Evolutionary conservation across 2,113 vertebrate genomes (phyloP).

Genomic region (Meriones unguiculatus): DNA sequence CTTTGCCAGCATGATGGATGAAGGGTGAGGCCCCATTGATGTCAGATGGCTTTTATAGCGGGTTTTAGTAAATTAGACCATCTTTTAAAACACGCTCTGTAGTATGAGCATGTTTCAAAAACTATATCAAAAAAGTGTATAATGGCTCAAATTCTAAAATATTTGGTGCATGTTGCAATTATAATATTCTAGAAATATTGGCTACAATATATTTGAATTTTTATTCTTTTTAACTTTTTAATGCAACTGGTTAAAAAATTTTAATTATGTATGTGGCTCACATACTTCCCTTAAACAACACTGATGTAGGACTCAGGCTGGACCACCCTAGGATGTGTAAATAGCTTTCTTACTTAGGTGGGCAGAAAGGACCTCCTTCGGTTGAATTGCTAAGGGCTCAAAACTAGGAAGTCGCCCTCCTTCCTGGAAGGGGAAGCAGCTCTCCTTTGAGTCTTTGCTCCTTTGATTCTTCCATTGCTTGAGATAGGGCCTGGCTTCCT

Average conservation of each 20-base stretch:
- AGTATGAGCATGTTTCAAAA: not conserved
- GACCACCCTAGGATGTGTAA: not conserved
- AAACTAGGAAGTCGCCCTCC: not conserved
- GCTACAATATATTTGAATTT: slow-evolving; percentile 11
- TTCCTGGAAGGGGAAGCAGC: not conserved
- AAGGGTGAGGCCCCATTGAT: slow-evolving; percentile 11
- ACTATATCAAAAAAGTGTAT: not conserved
- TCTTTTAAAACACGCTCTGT: not conserved
- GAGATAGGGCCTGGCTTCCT: not conserved
- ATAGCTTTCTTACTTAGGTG: slow-evolving; percentile 1
- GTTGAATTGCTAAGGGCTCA: not conserved
- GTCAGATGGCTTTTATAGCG: not conserved
- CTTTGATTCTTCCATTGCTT: not conserved
- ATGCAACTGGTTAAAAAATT: not conserved
- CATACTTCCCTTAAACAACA: not conserved
- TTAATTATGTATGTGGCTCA: not conserved
- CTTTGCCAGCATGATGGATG: slow-evolving; percentile 53
- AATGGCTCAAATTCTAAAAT: slow-evolving; percentile 19
- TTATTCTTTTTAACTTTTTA: slow-evolving; percentile 10
- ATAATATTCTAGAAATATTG: slow-evolving; percentile 25
- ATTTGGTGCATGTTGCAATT: not conserved
- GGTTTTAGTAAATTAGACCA: slow-evolving; percentile 6
- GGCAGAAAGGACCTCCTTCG: not conserved
- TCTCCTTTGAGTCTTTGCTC: not conserved
- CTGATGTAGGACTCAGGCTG: not conserved